Evolutionary conservation across 1,140 invertebrate genomes (phyloP), one percentile per base, ranked within the genome.

Genomic region (Chymomyza costata): DNA sequence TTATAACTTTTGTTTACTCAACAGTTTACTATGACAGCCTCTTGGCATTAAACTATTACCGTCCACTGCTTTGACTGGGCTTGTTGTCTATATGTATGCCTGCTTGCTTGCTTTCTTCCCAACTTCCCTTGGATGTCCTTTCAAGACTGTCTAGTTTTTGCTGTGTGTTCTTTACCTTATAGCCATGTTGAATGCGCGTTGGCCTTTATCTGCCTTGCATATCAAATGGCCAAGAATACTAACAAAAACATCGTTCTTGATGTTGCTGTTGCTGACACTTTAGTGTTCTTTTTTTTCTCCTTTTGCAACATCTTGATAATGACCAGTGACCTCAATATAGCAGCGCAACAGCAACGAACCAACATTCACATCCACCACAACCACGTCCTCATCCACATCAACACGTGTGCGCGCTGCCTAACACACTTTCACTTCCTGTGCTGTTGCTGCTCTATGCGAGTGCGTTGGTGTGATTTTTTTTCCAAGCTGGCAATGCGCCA

Each of bases 231-330:
- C 34, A n/a, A n/a, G n/a, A n/a, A n/a, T n/a, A n/a, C n/a, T n/a
- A 50, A 63, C 37, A 19, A 51, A 31, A 46, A 49, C 35, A 46
- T 11, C 18, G 5, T 11, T n/a, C 16, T 3, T 46, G 34, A 46
- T 32, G 25, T 16, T 19, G 47, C n/a, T n/a, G 17, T 43, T 6
- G 8, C 21, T 44, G 64, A 51, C 71, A 78, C 39, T 78, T 70
- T 70, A 66, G 54, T 56, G 61, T n/a, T n/a, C 54, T 66, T 78
- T n/a, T n/a, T n/a, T n/a, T n/a, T n/a, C n/a, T 78, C 66, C 65
- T 78, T 80, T 71, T 47, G 67, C 63, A 71, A 71, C 73, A 78
- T 78, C 71, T 78, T 78, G 71, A 78, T 78, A 78, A 78, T 78
- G 71, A 78, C 71, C 71, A 78, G 71, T 78, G 71, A 78, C 71